Conservation (phyloP, 2,888 invertebrate genomes). For the Archaeoteleia sp. region DNA sequence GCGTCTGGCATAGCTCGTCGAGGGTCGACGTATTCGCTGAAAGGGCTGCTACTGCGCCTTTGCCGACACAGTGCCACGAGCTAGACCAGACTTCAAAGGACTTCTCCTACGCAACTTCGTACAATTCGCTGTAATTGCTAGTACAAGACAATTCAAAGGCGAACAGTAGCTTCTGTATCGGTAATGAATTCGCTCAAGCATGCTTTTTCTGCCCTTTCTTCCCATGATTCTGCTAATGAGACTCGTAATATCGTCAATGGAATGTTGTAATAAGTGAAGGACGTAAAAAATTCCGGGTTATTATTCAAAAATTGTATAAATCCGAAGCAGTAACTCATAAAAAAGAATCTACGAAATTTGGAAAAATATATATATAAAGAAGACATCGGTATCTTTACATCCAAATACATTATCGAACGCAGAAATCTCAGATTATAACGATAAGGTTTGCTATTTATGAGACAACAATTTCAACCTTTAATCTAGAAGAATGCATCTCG, state of each 20-base stretch:
- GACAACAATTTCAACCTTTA: no score
- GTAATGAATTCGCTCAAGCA: conserved; percentile 16
- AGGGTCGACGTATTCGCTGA: conserved; percentile 69
- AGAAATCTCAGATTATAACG: no score
- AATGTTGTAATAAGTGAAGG: no score
- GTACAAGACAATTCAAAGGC: conserved; percentile 39
- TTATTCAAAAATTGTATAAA: no score
- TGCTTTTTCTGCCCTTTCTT: conserved; percentile 16
- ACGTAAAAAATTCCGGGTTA: no score
- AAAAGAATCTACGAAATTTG: no score
- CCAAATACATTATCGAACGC: no score
- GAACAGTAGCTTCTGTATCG: conserved; percentile 10
- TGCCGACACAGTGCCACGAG: conserved; percentile 48
- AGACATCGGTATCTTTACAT: no score
- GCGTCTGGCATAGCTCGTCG: conserved; percentile 68
- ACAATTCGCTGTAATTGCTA: conserved; percentile 41
- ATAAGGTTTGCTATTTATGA: no score
- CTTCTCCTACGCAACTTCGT: conserved; percentile 54
- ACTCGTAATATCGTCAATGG: background rate
- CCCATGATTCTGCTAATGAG: background rate
- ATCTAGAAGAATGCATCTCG: no score
- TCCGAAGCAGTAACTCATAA: no score
- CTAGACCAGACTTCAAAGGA: conserved; percentile 67
- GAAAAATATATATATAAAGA: no score
- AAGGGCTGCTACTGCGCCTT: conserved; percentile 61